Percentiles rank a stretch among this genome's conserved stretches.
Evolutionary conservation across 2,797 vertebrate genomes (phyloP).

Genomic region (Vultur gryphus): DNA sequence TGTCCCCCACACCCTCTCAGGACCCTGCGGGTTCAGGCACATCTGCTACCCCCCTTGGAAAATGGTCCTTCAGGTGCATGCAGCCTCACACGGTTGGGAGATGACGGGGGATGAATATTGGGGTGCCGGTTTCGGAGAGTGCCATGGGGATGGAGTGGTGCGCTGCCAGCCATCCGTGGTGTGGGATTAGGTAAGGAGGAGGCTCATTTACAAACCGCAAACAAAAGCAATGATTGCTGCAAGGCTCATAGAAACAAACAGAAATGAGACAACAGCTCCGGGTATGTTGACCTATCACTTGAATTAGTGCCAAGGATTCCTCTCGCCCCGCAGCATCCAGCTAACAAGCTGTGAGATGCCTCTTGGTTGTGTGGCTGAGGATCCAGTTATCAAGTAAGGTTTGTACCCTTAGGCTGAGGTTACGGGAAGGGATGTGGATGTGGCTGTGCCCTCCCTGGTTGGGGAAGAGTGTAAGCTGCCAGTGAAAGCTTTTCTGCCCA

Average conservation of each 20-base stretch:
- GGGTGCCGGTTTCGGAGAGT: neutral
- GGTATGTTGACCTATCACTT: rapidly evolving
- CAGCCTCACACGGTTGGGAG: neutral
- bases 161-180: rapidly evolving
- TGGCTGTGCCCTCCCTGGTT: neutral
- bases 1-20: neutral
- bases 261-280: neutral
- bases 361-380: neutral
- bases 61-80: neutral
- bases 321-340: neutral
- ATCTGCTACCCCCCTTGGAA: neutral
- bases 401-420: neutral
- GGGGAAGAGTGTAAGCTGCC: neutral
- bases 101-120: neutral
- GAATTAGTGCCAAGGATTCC: neutral
- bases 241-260: neutral
- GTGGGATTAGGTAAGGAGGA: neutral
- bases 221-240: neutral
- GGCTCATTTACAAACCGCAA: neutral
- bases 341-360: neutral
- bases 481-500: neutral
- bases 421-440: neutral
- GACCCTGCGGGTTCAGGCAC: rapidly evolving
- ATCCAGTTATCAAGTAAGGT: neutral
- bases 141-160: neutral